Evolutionary conservation across 2,888 invertebrate species (phyloP).

Genomic region (Drosophila barbarae): DNA sequence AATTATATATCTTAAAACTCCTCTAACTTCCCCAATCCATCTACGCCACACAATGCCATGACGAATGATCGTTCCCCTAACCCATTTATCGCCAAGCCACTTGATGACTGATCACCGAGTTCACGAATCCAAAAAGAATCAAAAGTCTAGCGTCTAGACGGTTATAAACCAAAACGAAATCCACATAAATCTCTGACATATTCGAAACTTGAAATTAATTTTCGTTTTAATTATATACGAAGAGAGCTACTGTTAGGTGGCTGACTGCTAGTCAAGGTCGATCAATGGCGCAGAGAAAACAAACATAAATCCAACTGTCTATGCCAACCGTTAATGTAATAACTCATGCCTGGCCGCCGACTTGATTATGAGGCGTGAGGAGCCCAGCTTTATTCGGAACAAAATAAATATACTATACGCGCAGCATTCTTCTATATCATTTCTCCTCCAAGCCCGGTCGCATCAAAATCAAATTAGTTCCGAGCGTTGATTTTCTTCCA

Average conservation of each 20-base stretch:
- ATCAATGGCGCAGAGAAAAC: constrained; percentile 26
- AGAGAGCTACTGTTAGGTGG: constrained; percentile 37
- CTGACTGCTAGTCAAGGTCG: constrained; percentile 40
- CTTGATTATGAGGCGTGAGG: constrained; percentile 56
- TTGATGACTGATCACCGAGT: constrained; percentile 33
- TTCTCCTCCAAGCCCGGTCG: constrained; percentile 51
- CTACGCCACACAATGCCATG: not conserved
- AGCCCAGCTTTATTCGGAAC: constrained; percentile 11
- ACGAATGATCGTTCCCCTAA: constrained; percentile 22
- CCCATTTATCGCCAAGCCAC: constrained; percentile 25
- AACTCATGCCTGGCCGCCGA: constrained; percentile 54
- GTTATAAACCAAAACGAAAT: constrained; percentile 24
- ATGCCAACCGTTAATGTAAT: constrained; percentile 63
- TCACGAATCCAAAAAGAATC: constrained; percentile 19
- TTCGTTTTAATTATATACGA: constrained; percentile 60
- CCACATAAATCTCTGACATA: constrained; percentile 61
- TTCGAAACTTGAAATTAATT: constrained; percentile 56
- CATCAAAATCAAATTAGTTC: constrained; percentile 74
- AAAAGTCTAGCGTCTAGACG: constrained; percentile 17
- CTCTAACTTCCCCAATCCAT: constrained; percentile 3
- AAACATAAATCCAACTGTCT: constrained; percentile 43
- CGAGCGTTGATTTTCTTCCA: constrained; percentile 68
- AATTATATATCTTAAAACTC: not conserved
- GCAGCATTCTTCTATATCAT: constrained; percentile 61
- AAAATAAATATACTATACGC: constrained; percentile 9